Evolutionary conservation across 2,113 vertebrate genomes (phyloP), one percentile per base, ranked within the genome.

Genomic region (Pampusana beccarii): DNA sequence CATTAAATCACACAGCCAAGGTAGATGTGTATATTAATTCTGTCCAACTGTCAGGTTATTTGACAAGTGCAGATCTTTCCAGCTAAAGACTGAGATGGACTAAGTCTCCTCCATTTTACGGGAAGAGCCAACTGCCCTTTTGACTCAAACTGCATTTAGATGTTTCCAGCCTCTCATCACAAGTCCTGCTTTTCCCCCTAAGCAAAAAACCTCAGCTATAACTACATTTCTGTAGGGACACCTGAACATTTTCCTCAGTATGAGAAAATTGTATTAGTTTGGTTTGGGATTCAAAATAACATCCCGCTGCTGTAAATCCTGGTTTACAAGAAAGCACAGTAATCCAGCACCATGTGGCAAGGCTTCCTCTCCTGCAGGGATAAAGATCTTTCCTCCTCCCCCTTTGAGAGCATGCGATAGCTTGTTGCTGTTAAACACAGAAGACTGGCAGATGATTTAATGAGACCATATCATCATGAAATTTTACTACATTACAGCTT

Each of bases 351-450:
- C 16, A 54, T 54, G 20, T 26, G 40, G 62, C 42, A 61, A 42
- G 40, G 57, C 66, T 89, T 56, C 28, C 42, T 44, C 34, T 74
- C 33, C 42, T 60, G 23, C 40, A 75, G 56, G 28, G 28, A n/a
- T 46, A 21, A 56, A 16, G 46, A 10, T 21, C 5, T 53, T 66
- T 72, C 62, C n/a, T 29, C 44, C 21, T 13, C 13, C 15, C 26
- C 2, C 33, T 70, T 70, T 0, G 6, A 89, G 14, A 58, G 7
- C 53, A 61, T 10, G 10, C 7, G 80, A 72, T 4, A 4, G 0
- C 38, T 81, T 81, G 23, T 57, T 84, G 17, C 65, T 44, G 1
- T 67, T 82, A 64, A 82, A 79, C 56, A 36, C 11, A 69, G 26
- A 62, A 53, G 51, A 24, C 26, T 56, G 16, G 5, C n/a, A 79